Evolutionary conservation across 1,140 invertebrate species (phyloP).

Genomic region (Drosophila sucinea): DNA sequence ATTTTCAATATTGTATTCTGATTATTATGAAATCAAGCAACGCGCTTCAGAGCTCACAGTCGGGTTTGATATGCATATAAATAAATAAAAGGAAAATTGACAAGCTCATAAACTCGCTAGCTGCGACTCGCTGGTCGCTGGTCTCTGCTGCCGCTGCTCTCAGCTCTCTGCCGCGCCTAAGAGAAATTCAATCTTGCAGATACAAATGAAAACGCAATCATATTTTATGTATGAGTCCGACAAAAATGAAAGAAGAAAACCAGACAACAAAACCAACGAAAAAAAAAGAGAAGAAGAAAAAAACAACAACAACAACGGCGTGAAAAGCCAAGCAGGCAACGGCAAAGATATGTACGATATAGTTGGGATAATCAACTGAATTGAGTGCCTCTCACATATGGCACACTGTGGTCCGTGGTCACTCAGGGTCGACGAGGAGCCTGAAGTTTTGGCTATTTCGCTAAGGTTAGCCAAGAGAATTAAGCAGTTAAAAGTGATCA

Average conservation of each 20-base stretch:
- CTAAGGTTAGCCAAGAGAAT: conserved; percentile 31
- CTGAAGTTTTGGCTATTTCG: conserved; percentile 45
- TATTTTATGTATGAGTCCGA: conserved; percentile 75
- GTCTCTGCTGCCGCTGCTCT: no score
- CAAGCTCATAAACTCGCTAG: conserved; percentile 75
- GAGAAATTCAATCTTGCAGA: conserved; percentile 78
- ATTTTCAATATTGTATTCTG: conserved; percentile 52
- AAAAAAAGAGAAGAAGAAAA: conserved; percentile 14
- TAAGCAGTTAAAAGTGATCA: not conserved
- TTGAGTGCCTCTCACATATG: conserved; percentile 46
- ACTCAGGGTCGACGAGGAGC: conserved; percentile 11
- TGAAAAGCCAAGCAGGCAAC: conserved; percentile 28
- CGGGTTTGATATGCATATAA: conserved; percentile 75
- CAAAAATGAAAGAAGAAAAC: conserved; percentile 32
- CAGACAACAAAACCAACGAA: conserved; percentile 17
- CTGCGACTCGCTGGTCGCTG: conserved; percentile 13
- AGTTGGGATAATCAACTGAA: conserved; percentile 40
- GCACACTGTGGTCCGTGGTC: conserved; percentile 13
- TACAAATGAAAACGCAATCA: conserved; percentile 81
- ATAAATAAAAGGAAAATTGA: conserved; percentile 76
- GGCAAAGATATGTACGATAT: conserved; percentile 37
- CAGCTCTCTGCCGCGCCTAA: conserved; percentile 51
- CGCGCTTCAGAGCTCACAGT: conserved; percentile 17
- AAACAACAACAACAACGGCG: conserved; percentile 25
- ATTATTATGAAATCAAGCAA: conserved; percentile 51